Conservation (phyloP, 2,888 invertebrate genomes). For the Mythimna vitellina region DNA sequence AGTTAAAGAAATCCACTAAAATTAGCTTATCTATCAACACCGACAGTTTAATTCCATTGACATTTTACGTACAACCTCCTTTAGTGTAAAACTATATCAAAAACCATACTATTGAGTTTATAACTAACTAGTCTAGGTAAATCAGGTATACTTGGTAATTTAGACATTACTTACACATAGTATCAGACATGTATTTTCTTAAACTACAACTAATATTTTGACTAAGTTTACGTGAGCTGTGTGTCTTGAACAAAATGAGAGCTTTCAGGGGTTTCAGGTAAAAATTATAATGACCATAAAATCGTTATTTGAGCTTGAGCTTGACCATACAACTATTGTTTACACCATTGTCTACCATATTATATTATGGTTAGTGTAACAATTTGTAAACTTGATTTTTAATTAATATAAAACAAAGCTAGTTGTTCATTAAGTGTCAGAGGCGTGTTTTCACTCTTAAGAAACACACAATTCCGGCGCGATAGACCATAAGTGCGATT, state of each 20-base stretch:
- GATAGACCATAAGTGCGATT: background rate
- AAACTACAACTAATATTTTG: constrained; percentile 72
- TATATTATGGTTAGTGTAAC: too few relatives aligned
- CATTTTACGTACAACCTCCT: constrained; percentile 7
- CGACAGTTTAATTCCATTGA: constrained; percentile 8
- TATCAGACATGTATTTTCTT: constrained; percentile 92
- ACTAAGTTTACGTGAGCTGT: constrained; percentile 59
- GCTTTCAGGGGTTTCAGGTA: constrained; percentile 23
- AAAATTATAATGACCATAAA: background rate
- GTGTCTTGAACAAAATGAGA: constrained; percentile 41
- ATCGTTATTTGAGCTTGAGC: constrained; percentile 11
- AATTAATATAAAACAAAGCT: too few relatives aligned
- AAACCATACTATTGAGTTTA: constrained; percentile 72
- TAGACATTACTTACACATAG: constrained; percentile 87
- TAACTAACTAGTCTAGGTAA: constrained; percentile 76
- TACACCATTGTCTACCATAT: too few relatives aligned
- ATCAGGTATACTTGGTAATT: constrained; percentile 81
- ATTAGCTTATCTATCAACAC: constrained; percentile 35
- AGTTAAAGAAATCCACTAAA: background rate
- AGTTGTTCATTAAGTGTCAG: too few relatives aligned
- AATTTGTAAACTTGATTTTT: background rate
- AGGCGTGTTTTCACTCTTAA: too few relatives aligned
- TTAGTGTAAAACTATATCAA: constrained; percentile 66
- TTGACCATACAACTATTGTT: too few relatives aligned
- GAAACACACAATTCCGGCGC: background rate